A percentile compares a stretch with the other conserved stretches of the same genome.
Evolutionary conservation across 1,140 invertebrate genomes (phyloP).

Genomic region (Potamilus streckersoni): DNA sequence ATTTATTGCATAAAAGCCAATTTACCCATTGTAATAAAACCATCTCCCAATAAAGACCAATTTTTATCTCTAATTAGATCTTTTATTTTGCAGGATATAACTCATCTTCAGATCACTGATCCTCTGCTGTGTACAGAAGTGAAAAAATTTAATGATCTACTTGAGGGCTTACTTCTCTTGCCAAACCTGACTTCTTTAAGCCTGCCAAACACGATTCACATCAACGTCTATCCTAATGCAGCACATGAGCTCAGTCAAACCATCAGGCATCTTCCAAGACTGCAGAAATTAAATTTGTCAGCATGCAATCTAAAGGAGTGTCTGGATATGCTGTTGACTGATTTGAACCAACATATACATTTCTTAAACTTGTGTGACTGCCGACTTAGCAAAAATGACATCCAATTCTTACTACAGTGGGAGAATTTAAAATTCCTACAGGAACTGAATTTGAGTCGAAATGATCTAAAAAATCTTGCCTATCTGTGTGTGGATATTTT

Average conservation of each 20-base stretch:
- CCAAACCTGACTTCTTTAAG: slow-evolving; percentile 48
- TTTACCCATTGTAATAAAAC: too few species aligned
- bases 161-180: slow-evolving; percentile 44
- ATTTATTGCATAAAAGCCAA: too few species aligned
- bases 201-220: slow-evolving; percentile 54
- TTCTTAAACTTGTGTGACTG: slow-evolving; percentile 58
- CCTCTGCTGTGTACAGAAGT: slow-evolving; percentile 39
- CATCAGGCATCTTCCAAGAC: slow-evolving; percentile 34
- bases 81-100: slow-evolving; percentile 45
- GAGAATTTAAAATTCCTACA: slow-evolving; percentile 30
- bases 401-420: slow-evolving; percentile 50
- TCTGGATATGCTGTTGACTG: slow-evolving; percentile 34
- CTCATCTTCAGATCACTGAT: slow-evolving; percentile 56
- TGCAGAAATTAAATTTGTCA: slow-evolving; percentile 49
- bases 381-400: slow-evolving; percentile 46
- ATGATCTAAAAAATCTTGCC: slow-evolving; percentile 42
- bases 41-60: too few species aligned
- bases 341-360: slow-evolving; percentile 28
- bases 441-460: slow-evolving; percentile 60
- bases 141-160: slow-evolving; percentile 30
- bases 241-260: slow-evolving; percentile 33
- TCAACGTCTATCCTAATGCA: slow-evolving; percentile 31
- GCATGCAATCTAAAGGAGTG: slow-evolving; percentile 51
- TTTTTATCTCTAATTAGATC: too few species aligned
- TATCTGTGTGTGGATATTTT: slow-evolving; percentile 33